A percentile compares a stretch with the other conserved stretches of the same genome.
Evolutionary conservation across 2,888 invertebrate species (phyloP).

Genomic region (Sminthurides aquaticus): DNA sequence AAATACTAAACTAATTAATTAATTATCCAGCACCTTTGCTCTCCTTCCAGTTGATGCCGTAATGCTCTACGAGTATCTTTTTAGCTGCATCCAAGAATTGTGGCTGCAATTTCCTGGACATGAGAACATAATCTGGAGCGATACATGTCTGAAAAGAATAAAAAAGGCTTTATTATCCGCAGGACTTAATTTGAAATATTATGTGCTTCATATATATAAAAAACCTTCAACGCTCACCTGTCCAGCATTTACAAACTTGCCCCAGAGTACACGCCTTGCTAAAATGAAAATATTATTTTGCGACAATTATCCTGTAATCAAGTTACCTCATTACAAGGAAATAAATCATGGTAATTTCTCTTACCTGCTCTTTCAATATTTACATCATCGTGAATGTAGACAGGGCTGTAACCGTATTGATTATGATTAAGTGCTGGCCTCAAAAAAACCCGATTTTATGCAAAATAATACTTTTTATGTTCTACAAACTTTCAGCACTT

Average conservation of each 20-base stretch:
- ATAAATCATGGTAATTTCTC: background rate
- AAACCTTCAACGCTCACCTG: no score
- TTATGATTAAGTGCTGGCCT: background rate
- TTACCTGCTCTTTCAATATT: constrained; percentile 52
- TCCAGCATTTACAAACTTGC: constrained; percentile 54
- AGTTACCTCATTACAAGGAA: background rate
- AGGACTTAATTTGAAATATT: no score
- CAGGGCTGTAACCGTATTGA: constrained; percentile 52
- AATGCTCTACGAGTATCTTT: constrained; percentile 68
- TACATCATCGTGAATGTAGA: constrained; percentile 75
- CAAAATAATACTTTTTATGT: background rate
- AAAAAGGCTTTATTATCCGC: background rate
- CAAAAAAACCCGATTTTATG: background rate
- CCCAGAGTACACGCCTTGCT: constrained; percentile 83
- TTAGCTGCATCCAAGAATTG: constrained; percentile 61
- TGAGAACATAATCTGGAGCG: constrained; percentile 88
- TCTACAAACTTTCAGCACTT: no score
- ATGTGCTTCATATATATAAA: no score
- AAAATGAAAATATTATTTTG: constrained; percentile 47
- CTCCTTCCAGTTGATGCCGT: constrained; percentile 68
- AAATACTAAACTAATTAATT: no score
- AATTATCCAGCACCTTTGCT: constrained; percentile 53
- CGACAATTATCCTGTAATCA: background rate
- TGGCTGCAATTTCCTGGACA: constrained; percentile 63
- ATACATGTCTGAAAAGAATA: constrained; percentile 77